Evolutionary conservation across 2,113 vertebrate genomes (phyloP).

Genomic region (Sapajus apella): DNA sequence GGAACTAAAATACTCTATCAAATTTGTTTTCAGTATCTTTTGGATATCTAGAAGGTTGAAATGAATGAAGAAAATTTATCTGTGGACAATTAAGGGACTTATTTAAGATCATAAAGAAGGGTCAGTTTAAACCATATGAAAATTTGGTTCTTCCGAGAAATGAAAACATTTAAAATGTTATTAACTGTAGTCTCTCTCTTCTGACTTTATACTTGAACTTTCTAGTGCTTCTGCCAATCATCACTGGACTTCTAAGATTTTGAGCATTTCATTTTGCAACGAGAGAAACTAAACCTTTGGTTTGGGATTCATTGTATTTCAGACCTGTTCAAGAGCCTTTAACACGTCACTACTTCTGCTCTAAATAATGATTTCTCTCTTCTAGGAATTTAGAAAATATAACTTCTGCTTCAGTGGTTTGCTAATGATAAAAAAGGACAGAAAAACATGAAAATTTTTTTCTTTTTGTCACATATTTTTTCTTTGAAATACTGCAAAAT

Average conservation of each 20-base stretch:
- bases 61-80: neutral
- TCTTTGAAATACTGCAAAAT: conserved; percentile 3
- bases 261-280: neutral
- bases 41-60: neutral
- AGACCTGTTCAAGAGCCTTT: neutral
- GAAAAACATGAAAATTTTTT: neutral
- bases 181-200: neutral
- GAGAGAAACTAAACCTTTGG: neutral
- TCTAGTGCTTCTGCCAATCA: neutral
- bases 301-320: neutral
- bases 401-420: neutral
- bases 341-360: neutral
- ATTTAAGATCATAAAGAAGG: neutral
- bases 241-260: neutral
- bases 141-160: conserved; percentile 22
- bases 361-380: neutral
- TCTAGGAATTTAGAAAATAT: conserved; percentile 29
- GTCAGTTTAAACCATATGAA: neutral
- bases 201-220: neutral
- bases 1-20: neutral
- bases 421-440: conserved; percentile 2
- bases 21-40: neutral
- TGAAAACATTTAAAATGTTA: neutral
- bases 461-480: neutral
- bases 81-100: neutral